Base-by-base conservation (phyloP, 1,140 invertebrate species). In the Colletes latitarsis region DNA sequence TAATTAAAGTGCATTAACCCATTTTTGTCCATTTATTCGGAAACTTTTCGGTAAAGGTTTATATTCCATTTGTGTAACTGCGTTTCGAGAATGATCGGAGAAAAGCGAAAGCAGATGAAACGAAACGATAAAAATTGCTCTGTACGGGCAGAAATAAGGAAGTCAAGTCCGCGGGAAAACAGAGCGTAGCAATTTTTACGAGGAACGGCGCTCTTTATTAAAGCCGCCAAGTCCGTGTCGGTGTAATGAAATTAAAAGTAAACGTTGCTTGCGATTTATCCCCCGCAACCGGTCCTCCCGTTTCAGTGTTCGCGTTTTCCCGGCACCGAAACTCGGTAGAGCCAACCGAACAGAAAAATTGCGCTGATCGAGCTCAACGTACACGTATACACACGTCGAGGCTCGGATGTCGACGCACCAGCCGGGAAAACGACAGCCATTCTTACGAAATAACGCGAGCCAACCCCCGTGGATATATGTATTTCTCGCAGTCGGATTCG, bases 201-300 rank as follows among this genome's bases (percentile, higher is more conserved):
- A 64, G 52, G 14, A 41, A 41, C 68, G 30, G 15, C 5, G 14
- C 30, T 52, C 57, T 78, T 71, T 63, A 78, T 78, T 78, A 71
- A 78, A 72, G 62, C 76, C 46, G n/a, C 76, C 21, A 70, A 71
- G 55, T 43, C 46, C 76, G 57, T 77, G 70, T 41, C 76, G n/a
- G 21, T 71, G 43, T 71, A 77, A 77, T 62, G 67, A 77, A 77
- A 77, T 77, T 71, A 77, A 77, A 70, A 62, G 67, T 71, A 77
- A 77, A 77, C 76, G n/a, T 71, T n/a, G 43, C n/a, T n/a, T 8
- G 57, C n/a, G 46, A 77, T 77, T 77, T 77, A 77, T 77, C n/a
- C 43, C 3, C 10, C 21, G 58, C 2, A 21, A 21, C 4, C 19
- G 21, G 49, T 12, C 10, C 3, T 6, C 15, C 19, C 10, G 39